These are phyloP conservation scores for Ochlodes sylvanus DNA, from an alignment of 2,888 invertebrate species.

Conservation along the genomic window DNA sequence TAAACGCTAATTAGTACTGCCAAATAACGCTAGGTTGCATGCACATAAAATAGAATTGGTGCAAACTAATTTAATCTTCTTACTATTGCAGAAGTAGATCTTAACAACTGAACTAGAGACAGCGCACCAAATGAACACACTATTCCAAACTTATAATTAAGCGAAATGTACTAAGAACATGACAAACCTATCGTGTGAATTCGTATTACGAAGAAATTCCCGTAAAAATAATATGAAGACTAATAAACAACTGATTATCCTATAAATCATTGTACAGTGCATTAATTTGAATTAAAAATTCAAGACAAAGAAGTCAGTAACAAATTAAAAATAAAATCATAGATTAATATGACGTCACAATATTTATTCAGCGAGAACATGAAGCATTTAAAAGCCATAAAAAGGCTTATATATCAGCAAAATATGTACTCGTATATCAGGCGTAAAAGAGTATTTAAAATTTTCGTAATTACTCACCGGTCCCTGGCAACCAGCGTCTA, in stretches of 20 bases:
- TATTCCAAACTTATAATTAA: conserved; percentile 34
- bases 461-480: conserved; percentile 52
- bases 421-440: neutral
- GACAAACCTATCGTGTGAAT: neutral
- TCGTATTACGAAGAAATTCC: neutral
- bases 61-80: conserved; percentile 31
- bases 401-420: too few relatives aligned
- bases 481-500: conserved; percentile 50
- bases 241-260: too few relatives aligned
- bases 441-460: neutral
- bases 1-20: neutral
- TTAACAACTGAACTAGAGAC: conserved; percentile 26
- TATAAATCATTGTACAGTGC: too few relatives aligned
- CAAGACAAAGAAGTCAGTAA: too few relatives aligned
- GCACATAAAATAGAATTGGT: neutral
- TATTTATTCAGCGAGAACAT: too few relatives aligned
- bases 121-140: conserved; percentile 23
- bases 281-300: too few relatives aligned
- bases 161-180: conserved; percentile 20
- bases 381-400: too few relatives aligned
- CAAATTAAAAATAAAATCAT: too few relatives aligned
- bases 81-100: conserved; percentile 21
- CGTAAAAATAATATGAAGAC: too few relatives aligned
- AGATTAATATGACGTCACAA: too few relatives aligned
- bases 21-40: neutral